These are phyloP conservation scores for Candidula unifasciata DNA, from an alignment of 2,888 invertebrate species.

Conservation along the genomic window DNA sequence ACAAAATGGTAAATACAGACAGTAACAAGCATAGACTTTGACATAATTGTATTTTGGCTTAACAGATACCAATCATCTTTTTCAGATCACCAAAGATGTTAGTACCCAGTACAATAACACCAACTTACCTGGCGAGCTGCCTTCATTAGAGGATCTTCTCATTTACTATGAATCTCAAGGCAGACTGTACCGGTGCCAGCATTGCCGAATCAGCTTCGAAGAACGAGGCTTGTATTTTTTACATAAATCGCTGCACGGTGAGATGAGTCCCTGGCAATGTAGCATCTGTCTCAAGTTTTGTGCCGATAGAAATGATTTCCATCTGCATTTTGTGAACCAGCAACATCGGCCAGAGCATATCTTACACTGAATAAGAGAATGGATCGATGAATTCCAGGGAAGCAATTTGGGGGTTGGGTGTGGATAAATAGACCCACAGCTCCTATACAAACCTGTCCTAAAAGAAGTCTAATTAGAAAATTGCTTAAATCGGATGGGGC, in stretches of 20 bases:
- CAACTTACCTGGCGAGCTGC: conserved; percentile 60
- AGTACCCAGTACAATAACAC: conserved; percentile 64
- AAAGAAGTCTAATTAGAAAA: not conserved
- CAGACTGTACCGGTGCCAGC: conserved; percentile 67
- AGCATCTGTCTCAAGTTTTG: conserved; percentile 70
- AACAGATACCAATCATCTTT: not conserved
- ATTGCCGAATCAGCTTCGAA: conserved; percentile 71
- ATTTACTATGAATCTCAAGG: conserved; percentile 70
- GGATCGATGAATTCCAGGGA: not conserved
- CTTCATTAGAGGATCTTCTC: conserved; percentile 65
- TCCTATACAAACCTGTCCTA: not conserved
- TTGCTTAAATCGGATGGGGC: not conserved
- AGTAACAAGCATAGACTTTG: no score
- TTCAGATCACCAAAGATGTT: conserved; percentile 58
- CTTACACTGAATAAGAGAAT: conserved; percentile 24
- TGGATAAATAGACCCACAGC: not conserved
- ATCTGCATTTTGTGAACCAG: conserved; percentile 72
- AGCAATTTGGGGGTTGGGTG: not conserved
- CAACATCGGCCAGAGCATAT: conserved; percentile 60
- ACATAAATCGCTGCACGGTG: conserved; percentile 70
- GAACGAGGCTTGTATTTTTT: conserved; percentile 72
- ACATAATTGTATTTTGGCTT: no score
- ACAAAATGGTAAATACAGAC: no score
- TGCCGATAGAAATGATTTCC: conserved; percentile 71
- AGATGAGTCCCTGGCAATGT: conserved; percentile 70